Evolutionary conservation across 64 coral and sea anemone species (phyloP), one percentile per base, ranked within the genome.

Genomic region (Orbicella faveolata): DNA sequence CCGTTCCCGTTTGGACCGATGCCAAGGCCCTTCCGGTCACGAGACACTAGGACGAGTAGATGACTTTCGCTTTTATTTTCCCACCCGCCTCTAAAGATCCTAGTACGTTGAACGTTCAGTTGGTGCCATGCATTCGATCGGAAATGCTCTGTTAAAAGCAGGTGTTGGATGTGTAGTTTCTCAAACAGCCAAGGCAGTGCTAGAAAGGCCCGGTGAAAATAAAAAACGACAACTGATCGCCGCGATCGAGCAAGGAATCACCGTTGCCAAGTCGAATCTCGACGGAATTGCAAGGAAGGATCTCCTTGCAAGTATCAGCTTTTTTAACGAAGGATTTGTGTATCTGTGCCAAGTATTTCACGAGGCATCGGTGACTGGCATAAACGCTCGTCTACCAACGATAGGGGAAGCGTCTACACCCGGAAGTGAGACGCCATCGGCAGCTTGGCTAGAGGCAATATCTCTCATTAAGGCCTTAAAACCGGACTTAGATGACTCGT

Each of bases 291-390:
- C 90, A 21, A 84, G 61, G 61, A 81, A 63, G 23, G 87, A 88
- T 83, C 75, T 96, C 23, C 65, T 89, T 20, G 52, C 73, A 15
- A 92, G 94, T n/a, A 65, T 90, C 10, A 80, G 41, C 66, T 92
- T 89, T 26, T 92, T 96, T 21, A 48, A 84, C 61, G 90, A 96
- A 92, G 94, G 94, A 9, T 66, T 89, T 34, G 51, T 64, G 23
- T 79, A 89, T 26, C 63, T 92, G 4, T 37, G 36, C 2, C 66
- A 74, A 48, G 48, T 85, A 74, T 77, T 89, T 21, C 73, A 87
- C 25, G 61, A 67, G 51, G 48, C 2, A 77, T 8, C 34, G 2
- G 30, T 30, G 30, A 23, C 11, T 26, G 75, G 15, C 2, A n/a
- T 61, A 18, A 66, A 23, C 20, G 63, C 2, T 0, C 9, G 12